Evolutionary conservation across 2,888 invertebrate genomes (phyloP), one percentile per base, ranked within the genome.

Genomic region (Diadegma fenestrale): DNA sequence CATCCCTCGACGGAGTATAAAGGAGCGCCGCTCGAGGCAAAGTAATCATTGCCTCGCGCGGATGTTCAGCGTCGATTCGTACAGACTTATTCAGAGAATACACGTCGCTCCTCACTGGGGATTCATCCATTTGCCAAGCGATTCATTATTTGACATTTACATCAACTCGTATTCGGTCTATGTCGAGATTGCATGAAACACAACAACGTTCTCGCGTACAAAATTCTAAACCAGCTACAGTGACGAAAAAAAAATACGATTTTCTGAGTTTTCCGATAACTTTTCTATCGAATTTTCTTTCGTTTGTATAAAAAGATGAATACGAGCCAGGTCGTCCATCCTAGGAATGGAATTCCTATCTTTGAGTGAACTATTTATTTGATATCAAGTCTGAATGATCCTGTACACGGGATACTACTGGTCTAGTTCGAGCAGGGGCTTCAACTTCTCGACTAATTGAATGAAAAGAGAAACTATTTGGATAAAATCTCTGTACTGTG

Each of bases 381-480:
- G 3, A n/a, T 37, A 0, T 58, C 58, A 12, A 17, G n/a, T 75
- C 37, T 66, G 6, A 14, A 68, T 51, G 30, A 37, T 5, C 26
- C 17, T 75, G 14, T 68, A 58, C 68, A 72, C 30, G 17, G 22
- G 33, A 80, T 88, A 69, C 85, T 82, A 84, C 64, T 19, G 63
- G 84, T 87, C 87, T 89, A 87, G 88, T 88, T 88, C 88, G 89
- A 88, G 87, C 76, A 82, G 86, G 86, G 87, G 87, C 87, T 87
- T 84, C 76, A 88, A 86, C 88, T 80, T 78, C 61, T 76, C 82
- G 88, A 90, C 87, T 90, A 90, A 90, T 90, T 88, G 89, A 90
- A 90, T 89, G 88, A 90, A 88, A 80, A 80, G 72, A 41, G 72
- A 63, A 48, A 48, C n/a, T n/a, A 37, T 41, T 80, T 41, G 48